These are phyloP conservation scores for Autographa pulchrina DNA, from an alignment of 2,888 invertebrate species.

Conservation along the genomic window DNA sequence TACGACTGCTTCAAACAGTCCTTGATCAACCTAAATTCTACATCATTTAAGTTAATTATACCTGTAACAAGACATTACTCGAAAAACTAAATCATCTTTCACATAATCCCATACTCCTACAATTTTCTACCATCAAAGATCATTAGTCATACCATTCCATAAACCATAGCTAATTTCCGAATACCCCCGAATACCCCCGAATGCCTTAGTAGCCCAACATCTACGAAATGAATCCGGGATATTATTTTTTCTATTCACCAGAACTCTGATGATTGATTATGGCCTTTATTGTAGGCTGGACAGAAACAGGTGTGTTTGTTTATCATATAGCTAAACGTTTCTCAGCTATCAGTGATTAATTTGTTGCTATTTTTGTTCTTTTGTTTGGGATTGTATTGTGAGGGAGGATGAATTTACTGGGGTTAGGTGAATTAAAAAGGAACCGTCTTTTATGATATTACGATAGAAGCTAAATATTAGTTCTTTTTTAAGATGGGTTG, in stretches of 20 bases:
- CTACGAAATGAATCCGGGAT: conserved; percentile 65
- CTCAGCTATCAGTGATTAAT: conserved; percentile 45
- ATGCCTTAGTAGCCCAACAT: conserved; percentile 50
- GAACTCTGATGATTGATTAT: conserved; percentile 75
- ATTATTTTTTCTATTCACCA: conserved; percentile 71
- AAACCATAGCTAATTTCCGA: not conserved
- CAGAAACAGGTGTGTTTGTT: conserved; percentile 68
- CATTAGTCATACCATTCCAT: not conserved
- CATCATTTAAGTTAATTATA: too few relatives aligned
- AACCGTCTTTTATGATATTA: too few relatives aligned
- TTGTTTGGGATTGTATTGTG: conserved; percentile 11
- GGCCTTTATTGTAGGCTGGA: conserved; percentile 58
- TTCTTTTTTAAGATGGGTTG: too few relatives aligned
- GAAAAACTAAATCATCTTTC: too few relatives aligned
- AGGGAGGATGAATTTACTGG: not conserved
- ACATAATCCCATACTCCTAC: too few relatives aligned
- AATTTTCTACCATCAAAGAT: not conserved
- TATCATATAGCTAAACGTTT: conserved; percentile 52
- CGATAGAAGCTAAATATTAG: too few relatives aligned
- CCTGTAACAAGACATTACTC: too few relatives aligned
- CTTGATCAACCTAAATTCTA: too few relatives aligned
- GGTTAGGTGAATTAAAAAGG: not conserved
- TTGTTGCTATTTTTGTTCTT: conserved; percentile 25
- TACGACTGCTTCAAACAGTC: too few relatives aligned
- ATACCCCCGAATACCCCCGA: conserved; percentile 22